Percentiles rank a stretch among this genome's conserved stretches.
These are phyloP conservation scores for Petrocephalus microphthalmus DNA, from an alignment of 2,113 vertebrate genomes.

Conservation along the genomic window DNA sequence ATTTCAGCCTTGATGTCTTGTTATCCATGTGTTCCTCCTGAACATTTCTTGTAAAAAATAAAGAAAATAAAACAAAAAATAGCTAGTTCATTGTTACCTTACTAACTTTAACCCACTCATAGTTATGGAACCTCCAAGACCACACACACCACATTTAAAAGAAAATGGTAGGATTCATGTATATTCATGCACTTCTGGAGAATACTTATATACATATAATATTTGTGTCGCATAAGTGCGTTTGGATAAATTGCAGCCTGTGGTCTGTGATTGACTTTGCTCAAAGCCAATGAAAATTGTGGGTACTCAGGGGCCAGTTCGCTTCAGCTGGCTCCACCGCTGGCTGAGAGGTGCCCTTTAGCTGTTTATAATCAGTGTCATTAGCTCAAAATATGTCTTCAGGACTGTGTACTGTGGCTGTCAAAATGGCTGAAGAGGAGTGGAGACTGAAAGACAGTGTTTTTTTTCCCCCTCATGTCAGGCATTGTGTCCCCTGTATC, in stretches of 20 bases:
- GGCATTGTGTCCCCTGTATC: conserved; percentile 54
- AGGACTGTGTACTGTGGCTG: not conserved
- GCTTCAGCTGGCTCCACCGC: not conserved
- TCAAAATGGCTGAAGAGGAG: not conserved
- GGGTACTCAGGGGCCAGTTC: not conserved
- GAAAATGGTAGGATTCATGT: not conserved
- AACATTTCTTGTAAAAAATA: not conserved
- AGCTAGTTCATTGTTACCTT: not conserved
- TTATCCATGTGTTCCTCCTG: not conserved
- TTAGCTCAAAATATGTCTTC: not conserved
- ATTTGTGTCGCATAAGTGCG: not conserved
- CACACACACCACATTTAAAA: not conserved
- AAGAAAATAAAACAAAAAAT: not conserved
- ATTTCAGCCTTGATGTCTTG: not conserved
- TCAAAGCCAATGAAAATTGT: not conserved
- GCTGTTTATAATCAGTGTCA: not conserved
- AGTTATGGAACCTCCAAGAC: not conserved
- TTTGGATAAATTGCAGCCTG: not conserved
- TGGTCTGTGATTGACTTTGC: not conserved
- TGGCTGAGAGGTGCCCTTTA: not conserved
- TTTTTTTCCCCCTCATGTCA: conserved; percentile 32
- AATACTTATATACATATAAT: not conserved
- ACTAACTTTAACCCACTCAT: not conserved
- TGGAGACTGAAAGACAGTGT: not conserved
- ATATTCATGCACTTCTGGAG: not conserved